These are phyloP conservation scores for Camponotus vicinus DNA, from an alignment of 1,140 invertebrate species.

Conservation along the genomic window DNA sequence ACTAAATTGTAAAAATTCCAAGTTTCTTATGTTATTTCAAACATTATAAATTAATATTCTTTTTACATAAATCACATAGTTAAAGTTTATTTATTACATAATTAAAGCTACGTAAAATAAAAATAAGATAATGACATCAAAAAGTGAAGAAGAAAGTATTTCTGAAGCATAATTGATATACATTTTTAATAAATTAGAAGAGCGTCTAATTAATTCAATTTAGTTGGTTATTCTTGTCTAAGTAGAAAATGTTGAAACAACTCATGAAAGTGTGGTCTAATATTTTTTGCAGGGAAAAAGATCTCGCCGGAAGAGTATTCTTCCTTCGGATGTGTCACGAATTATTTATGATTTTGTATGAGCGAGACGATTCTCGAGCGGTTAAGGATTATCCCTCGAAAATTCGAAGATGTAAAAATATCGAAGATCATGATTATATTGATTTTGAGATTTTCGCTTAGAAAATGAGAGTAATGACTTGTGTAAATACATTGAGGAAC, in stretches of 20 bases:
- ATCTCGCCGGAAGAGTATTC: not conserved
- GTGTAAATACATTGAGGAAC: not conserved
- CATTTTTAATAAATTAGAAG: conserved; percentile 37
- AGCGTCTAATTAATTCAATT: conserved; percentile 23
- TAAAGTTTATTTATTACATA: not conserved
- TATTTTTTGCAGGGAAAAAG: conserved; percentile 25
- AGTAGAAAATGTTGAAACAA: conserved; percentile 44
- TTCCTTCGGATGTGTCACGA: not conserved
- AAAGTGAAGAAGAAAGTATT: not conserved
- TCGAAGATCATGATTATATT: conserved; percentile 19
- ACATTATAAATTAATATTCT: conserved; percentile 5
- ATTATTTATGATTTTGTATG: conserved; percentile 56
- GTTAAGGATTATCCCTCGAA: not conserved
- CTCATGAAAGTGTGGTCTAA: not conserved
- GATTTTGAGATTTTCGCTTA: conserved; percentile 18
- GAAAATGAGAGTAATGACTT: not conserved
- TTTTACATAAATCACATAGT: conserved; percentile 35
- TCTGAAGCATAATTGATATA: conserved; percentile 17
- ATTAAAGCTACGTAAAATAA: not conserved
- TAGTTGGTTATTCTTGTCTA: conserved; percentile 22
- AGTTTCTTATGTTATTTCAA: not conserved
- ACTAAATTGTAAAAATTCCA: not conserved
- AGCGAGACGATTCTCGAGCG: not conserved
- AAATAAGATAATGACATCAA: not conserved
- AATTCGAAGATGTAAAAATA: not conserved